Evolutionary conservation across 2,888 invertebrate species (phyloP), one percentile per base, ranked within the genome.

Genomic region (Zaprionus lineosus): DNA sequence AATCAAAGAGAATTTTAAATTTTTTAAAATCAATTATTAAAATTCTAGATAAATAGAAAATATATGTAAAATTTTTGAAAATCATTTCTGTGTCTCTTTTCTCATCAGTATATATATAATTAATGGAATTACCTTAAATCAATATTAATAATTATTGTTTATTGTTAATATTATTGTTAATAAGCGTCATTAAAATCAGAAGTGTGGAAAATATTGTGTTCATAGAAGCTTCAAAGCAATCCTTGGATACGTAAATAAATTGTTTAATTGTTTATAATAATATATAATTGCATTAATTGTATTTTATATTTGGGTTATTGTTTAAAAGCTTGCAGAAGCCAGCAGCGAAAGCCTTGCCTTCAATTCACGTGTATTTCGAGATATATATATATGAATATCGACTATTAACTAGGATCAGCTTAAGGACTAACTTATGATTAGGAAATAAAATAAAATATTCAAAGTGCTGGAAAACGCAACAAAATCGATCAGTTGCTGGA

Each of bases 401-500:
- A 29, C n/a, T n/a, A n/a, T 28, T 28, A 9, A 6, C 5, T 4
- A n/a, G 2, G 28, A 28, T 44, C 50, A 46, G 31, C 53, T 59
- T 61, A 39, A 50, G 9, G 36, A 16, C 31, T 69, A 67, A 48
- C 67, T 69, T 67, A 67, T 6, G n/a, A 29, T 21, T 21, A 5
- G 7, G 26, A 56, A 51, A 66, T 29, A 26, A 51, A 12, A 18
- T 7, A 36, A 52, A 41, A 39, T 34, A 31, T 16, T 40, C 3
- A 33, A 68, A 43, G 48, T 44, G 26, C 34, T 37, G 43, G 33
- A 7, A 21, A 62, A 74, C 74, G 72, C 85, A 86, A 83, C 74
- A 83, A 83, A 76, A 76, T 81, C 72, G 26, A 37, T 51, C 29
- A 61, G 50, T 48, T 55, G 46, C 34, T 52, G 43, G 33, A 40